Base-by-base conservation (phyloP, 2,113 vertebrate species). In the Phoxinus phoxinus region DNA sequence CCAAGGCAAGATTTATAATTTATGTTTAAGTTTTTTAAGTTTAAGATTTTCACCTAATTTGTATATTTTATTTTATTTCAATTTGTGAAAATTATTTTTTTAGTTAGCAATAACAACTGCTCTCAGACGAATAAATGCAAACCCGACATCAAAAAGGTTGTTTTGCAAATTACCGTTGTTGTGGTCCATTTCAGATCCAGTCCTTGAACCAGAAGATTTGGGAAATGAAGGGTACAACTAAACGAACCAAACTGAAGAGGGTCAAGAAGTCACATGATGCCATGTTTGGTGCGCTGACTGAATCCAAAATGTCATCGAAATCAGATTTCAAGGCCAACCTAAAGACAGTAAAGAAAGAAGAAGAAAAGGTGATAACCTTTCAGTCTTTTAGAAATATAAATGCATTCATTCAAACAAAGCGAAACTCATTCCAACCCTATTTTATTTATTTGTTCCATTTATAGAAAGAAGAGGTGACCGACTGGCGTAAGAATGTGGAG, bases 291-390 rank as follows among this genome's bases (percentile, higher is more conserved):
- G 90, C 94, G 6, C 89, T 86, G 85, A 89, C 89, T 2, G 95
- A 95, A 58, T 81, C 88, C 53, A 92, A 94, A 87, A 91, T 93
- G 86, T 91, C 92, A 81, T 90, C 90, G 7, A 94, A 92, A 84
- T 87, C 95, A 78, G 95, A 96, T 79, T 94, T 95, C 84, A 95
- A 94, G 78, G 94, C 86, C 73, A 95, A 94, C 84, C 93, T 96
- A 0, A 96, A 95, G 90, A 95, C 95, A 17, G 95, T 95, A 46
- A 96, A 95, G 91, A 96, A 94, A 88, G 95, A 95, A 17, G 95
- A 96, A 0, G 95, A 94, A 72, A 95, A 95, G 94, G 94, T 94
- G 13, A 77, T n/a, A 32, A 32, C 30, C 5, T 59, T 61, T 79
- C 2, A 21, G 8, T 9, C 65, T 69, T 69, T 67, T 25, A 13